Base-by-base conservation (phyloP, 2,113 vertebrate genomes). In the Piprites chloris region DNA sequence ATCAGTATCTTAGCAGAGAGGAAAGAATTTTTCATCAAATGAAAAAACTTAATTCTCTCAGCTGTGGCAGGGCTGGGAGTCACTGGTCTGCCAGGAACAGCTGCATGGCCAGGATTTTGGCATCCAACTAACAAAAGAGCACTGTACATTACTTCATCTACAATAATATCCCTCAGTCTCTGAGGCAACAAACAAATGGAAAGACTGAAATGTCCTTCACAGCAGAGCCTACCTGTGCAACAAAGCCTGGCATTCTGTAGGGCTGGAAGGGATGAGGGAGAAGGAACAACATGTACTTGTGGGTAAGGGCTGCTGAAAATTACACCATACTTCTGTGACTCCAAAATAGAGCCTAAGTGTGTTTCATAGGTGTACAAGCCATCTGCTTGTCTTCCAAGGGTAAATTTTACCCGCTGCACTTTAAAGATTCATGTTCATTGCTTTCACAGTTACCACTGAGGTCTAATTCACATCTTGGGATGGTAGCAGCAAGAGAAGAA, bases 381-480 rank as follows among this genome's bases (percentile, higher is more conserved):
- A 91, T 78, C 88, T 92, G 83, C 66, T 93, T 53, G 37, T 72
- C 86, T 90, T 94, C 82, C 67, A 79, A 63, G 67, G 59, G 81
- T 80, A 80, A 81, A 76, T 90, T 84, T 68, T 78, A 87, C 96
- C 90, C 78, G 0, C 76, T 95, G 84, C 65, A 47, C 27, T 77
- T 97, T 96, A 66, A 95, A 79, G 62, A 93, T 94, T 86, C 88
- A 85, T 17, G 55, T 73, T 79, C 77, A 74, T 85, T 93, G 92
- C 91, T 95, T 94, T 92, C 56, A 89, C 67, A 88, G 92, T 95
- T 94, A 96, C 47, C 53, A 41, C 74, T 92, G 83, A 93, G 89
- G 90, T 95, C 97, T 97, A 97, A 97, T 96, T 96, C 96, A 96
- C 87, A 93, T 95, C 66, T 97, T 79, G 67, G 93, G 77, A 93